A percentile compares a stretch with the other conserved stretches of the same genome.
phyloP scores from a whole-genome alignment of 2,888 invertebrate species.

The Drosophila borealis region DNA sequence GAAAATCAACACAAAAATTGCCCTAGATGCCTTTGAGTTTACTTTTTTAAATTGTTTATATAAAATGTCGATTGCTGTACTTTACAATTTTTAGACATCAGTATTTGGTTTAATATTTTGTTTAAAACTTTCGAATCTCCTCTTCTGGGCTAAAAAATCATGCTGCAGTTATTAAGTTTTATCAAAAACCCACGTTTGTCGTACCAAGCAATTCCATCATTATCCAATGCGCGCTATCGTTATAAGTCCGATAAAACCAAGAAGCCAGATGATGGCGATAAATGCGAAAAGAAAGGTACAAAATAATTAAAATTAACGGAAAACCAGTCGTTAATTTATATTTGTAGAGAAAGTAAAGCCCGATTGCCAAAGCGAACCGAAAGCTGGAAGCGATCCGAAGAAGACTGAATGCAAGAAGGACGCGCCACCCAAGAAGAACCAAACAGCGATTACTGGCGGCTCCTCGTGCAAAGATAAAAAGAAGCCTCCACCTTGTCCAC shows the following conservation, averaged over 20 bases:
- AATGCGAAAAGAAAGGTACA: not conserved
- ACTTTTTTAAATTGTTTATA: not conserved
- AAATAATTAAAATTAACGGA: not conserved
- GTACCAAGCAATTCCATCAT: constrained; percentile 1
- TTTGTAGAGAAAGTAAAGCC: not conserved
- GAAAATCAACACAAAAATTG: not conserved
- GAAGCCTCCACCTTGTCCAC: not conserved
- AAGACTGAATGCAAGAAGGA: constrained; percentile 2
- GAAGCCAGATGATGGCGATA: not conserved
- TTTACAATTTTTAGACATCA: not conserved
- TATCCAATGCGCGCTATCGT: constrained; percentile 10
- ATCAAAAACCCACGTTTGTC: constrained; percentile 2
- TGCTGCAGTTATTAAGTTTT: constrained; percentile 36
- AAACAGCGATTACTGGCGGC: constrained; percentile 19
- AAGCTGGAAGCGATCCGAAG: not conserved
- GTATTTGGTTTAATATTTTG: not conserved
- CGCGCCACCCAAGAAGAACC: constrained; percentile 10
- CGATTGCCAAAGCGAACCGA: not conserved
- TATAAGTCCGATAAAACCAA: constrained; percentile 24
- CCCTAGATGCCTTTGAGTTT: not conserved
- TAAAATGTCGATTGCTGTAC: not conserved
- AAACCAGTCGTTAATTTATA: not conserved
- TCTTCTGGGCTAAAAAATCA: constrained; percentile 2
- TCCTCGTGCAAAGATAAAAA: constrained; percentile 2
- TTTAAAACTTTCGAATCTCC: not conserved